phyloP scores from a whole-genome alignment of 2,113 vertebrate genomes.

The Gadus chalcogrammus region DNA sequence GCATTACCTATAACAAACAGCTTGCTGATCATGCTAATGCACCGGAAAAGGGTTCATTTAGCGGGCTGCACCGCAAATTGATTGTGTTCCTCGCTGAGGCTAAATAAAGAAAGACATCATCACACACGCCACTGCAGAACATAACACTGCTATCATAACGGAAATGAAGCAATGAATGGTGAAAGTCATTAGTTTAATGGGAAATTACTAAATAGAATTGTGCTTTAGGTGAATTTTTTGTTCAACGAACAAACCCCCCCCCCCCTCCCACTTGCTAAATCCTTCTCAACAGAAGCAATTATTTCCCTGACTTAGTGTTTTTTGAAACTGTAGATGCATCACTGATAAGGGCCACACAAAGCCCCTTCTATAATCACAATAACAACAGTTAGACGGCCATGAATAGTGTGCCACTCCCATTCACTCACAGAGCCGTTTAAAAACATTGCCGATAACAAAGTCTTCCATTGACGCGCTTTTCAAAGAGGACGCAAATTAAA shows the following conservation, averaged over 20 bases:
- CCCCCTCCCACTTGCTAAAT: too few species aligned
- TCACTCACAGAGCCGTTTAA: conserved; percentile 20
- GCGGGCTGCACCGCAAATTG: conserved; percentile 68
- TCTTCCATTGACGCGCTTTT: conserved; percentile 10
- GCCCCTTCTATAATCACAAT: conserved; percentile 37
- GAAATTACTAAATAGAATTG: conserved; percentile 56
- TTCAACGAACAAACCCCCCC: too few species aligned
- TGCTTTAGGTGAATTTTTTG: conserved; percentile 45
- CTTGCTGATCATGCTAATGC: conserved; percentile 41
- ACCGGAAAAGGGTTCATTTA: conserved; percentile 71
- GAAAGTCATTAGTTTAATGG: conserved; percentile 73
- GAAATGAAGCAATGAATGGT: conserved; percentile 71
- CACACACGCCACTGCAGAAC: conserved; percentile 45
- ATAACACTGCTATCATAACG: conserved; percentile 62
- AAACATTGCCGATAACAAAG: conserved; percentile 7
- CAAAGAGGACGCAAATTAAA: not conserved
- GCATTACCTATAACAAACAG: conserved; percentile 39
- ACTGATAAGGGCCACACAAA: not conserved
- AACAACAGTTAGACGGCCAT: conserved; percentile 28
- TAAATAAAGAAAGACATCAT: conserved; percentile 61
- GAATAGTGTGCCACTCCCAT: conserved; percentile 17
- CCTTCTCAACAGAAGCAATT: too few species aligned
- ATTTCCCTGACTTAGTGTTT: too few species aligned
- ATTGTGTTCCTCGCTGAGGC: conserved; percentile 55
- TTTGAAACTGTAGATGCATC: too few species aligned